Evolutionary conservation across 1,140 invertebrate species (phyloP), one percentile per base, ranked within the genome.

Genomic region (Diprion similis): DNA sequence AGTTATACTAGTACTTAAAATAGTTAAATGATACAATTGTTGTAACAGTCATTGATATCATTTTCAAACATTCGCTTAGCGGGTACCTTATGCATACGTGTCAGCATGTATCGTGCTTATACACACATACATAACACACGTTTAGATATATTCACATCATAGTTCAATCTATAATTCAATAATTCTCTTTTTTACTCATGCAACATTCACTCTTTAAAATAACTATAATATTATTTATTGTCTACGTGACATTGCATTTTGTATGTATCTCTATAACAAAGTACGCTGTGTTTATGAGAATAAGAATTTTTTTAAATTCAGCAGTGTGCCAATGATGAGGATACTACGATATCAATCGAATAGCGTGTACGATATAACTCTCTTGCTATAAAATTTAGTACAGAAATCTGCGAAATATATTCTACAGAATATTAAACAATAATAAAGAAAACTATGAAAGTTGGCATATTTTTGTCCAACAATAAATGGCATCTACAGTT

Each of bases 1-100:
- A 78, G 79, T 82, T 85, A 85, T 84, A 84, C 85, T 86, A 86
- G 82, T 81, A 71, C 79, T 75, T 78, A 19, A n/a, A 37, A 10
- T 70, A 70, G 18, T 19, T 70, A n/a, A 17, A 70, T 48, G 46
- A 48, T 17, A 19, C 19, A 45, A 37, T 4, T 17, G 69, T 17
- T 17, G 10, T 46, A 48, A 48, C 46, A 46, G 7, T 17, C 13
- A 17, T 2, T 47, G 46, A 46, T 48, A 70, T 46, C 66, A 68
- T 68, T 68, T 68, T 19, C 66, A 68, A 68, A 19, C 37, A 68
- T 68, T n/a, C 37, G 17, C 13, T 68, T 24, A 65, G 18, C 15
- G 15, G 59, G 8, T 6, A 65, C 15, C 59, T 18, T 4, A 65
- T 65, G 1, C 1, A 37, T 37, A 37, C 24, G 24, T 37, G 24